Percentiles rank a stretch among this genome's conserved stretches.
phyloP scores from a whole-genome alignment of 2,113 vertebrate species.

The Muntiacus muntjak region DNA sequence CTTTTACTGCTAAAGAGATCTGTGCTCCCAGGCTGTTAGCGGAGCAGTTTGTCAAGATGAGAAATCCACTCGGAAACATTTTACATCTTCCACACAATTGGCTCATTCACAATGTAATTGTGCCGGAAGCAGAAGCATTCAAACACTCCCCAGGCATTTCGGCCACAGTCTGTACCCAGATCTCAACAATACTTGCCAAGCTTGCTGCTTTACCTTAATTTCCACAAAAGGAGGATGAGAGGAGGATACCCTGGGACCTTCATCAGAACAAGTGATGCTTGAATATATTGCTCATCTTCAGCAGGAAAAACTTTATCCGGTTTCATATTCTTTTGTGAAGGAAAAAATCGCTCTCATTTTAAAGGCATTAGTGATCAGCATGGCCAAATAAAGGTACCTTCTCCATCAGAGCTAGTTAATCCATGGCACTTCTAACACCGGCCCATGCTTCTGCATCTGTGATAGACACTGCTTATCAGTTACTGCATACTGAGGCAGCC shows the following conservation, averaged over 20 bases:
- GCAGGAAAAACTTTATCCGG: not conserved
- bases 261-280: conserved; percentile 16
- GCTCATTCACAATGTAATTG: conserved; percentile 71
- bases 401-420: not conserved
- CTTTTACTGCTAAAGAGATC: not conserved
- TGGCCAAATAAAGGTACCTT: not conserved
- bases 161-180: not conserved
- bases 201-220: conserved; percentile 60
- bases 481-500: not conserved
- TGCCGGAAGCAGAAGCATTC: conserved; percentile 30
- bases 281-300: not conserved
- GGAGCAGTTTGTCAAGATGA: conserved; percentile 71
- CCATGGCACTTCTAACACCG: too few species aligned
- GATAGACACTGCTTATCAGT: not conserved
- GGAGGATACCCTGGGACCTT: not conserved
- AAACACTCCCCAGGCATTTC: conserved; percentile 27
- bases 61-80: conserved; percentile 69
- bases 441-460: not conserved
- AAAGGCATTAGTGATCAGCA: not conserved
- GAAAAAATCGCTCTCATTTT: not conserved
- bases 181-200: conserved; percentile 59
- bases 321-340: not conserved
- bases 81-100: conserved; percentile 63
- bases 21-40: not conserved
- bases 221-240: conserved; percentile 45